Base-by-base conservation (phyloP, 2,888 invertebrate genomes). In the Antheraea assamensis region DNA sequence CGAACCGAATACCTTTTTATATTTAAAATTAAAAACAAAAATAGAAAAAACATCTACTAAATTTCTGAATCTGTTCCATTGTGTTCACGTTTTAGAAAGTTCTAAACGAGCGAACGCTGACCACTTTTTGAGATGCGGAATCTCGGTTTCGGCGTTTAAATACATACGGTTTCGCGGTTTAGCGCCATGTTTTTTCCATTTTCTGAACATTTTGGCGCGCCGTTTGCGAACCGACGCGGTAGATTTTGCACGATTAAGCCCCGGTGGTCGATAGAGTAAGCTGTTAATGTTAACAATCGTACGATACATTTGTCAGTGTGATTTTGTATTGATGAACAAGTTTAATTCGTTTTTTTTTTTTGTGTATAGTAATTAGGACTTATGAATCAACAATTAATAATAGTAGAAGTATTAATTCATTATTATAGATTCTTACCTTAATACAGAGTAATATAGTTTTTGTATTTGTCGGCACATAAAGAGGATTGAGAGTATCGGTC, bases 111-210 rank as follows among this genome's bases (percentile, higher is more conserved):
- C 90, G 87, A 88, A 86, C 83, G 86, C 87, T 90, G 89, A 87
- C 86, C 85, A 88, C 86, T 92, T 94, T 94, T 93, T 90, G 85
- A 87, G 87, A 85, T 76, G 83, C 86, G 90, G 89, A 89, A 92
- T 93, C 89, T 90, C 87, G 89, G 85, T 87, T 91, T 92, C 91
- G 92, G 94, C 94, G 94, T 94, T 94, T 93, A 93, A 94, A 93
- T 93, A 94, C 94, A 94, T 92, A 92, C 90, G 85, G 90, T 88
- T 92, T 94, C 93, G 92, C 93, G 91, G 93, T 90, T 94, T 93
- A 94, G 94, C 94, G 94, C 94, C 94, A 93, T 94, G 93, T 94
- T 94, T 94, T 93, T 93, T 93, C 92, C 89, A 90, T 93, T 94
- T 93, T 93, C 92, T 92, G 90, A 88, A 89, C 92, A 92, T 93